phyloP scores from a whole-genome alignment of 2,797 vertebrate species.

The Sternotherus odoratus region DNA sequence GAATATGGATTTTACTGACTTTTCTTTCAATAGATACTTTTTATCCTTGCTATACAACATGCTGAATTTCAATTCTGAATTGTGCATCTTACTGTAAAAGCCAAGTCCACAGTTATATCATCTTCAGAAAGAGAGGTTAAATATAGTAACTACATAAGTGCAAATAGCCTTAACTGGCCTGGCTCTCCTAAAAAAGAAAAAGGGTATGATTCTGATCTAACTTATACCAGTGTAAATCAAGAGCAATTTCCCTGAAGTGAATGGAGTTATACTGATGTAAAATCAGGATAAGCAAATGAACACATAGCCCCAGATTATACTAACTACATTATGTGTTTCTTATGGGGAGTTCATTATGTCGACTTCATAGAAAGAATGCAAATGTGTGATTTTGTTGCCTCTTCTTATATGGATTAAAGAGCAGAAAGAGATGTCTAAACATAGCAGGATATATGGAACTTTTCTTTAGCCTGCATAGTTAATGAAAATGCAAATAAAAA shows the following conservation, averaged over 20 bases:
- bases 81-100: background rate
- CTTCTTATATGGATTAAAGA: background rate
- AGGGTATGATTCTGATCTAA: conserved; percentile 1
- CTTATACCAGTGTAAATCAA: conserved; percentile 20
- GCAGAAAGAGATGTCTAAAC: background rate
- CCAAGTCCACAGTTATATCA: background rate
- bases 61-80: background rate
- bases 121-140: background rate
- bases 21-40: background rate
- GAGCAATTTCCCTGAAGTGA: background rate
- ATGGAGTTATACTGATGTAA: background rate
- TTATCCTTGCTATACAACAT: background rate
- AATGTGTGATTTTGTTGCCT: background rate
- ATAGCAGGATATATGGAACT: background rate
- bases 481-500: background rate
- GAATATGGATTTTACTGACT: background rate
- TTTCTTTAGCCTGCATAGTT: background rate
- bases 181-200: background rate
- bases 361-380: background rate
- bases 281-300: background rate
- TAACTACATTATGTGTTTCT: background rate
- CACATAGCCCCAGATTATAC: background rate
- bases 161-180: background rate
- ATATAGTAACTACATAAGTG: background rate
- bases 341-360: background rate